phyloP scores from a whole-genome alignment of 2,888 invertebrate genomes.

The Caprella mutica region DNA sequence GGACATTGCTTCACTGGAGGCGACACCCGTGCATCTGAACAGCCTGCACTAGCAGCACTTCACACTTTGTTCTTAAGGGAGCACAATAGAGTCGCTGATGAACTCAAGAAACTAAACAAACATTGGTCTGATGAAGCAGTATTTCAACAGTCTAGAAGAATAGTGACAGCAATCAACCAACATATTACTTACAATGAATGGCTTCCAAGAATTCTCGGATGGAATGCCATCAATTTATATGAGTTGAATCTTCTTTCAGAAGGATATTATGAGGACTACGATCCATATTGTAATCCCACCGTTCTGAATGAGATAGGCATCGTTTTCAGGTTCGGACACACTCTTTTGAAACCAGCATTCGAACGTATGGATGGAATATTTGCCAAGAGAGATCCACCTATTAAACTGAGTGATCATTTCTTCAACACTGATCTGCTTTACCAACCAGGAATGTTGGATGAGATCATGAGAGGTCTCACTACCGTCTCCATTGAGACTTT shows the following conservation, averaged over 20 bases:
- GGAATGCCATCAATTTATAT: conserved; percentile 76
- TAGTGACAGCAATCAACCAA: conserved; percentile 64
- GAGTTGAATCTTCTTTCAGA: conserved; percentile 69
- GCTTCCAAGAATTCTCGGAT: conserved; percentile 77
- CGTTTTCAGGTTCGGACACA: conserved; percentile 84
- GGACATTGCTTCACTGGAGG: conserved; percentile 45
- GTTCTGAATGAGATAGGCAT: conserved; percentile 81
- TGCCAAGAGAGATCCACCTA: conserved; percentile 29
- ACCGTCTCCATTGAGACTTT: conserved; percentile 85
- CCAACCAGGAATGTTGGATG: conserved; percentile 55
- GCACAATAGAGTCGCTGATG: conserved; percentile 77
- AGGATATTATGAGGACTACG: conserved; percentile 72
- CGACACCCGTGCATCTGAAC: conserved; percentile 83
- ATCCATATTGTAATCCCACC: conserved; percentile 74
- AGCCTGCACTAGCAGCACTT: conserved; percentile 74
- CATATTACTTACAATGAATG: conserved; percentile 80
- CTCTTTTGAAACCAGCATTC: conserved; percentile 69
- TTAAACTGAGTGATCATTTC: conserved; percentile 47
- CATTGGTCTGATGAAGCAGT: conserved; percentile 78
- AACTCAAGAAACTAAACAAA: conserved; percentile 65
- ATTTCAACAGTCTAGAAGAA: conserved; percentile 68
- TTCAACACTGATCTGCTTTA: conserved; percentile 74
- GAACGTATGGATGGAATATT: conserved; percentile 64
- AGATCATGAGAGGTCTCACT: conserved; percentile 68
- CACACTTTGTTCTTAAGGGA: conserved; percentile 81